These are phyloP conservation scores for Notodonta dromedarius DNA, from an alignment of 2,888 invertebrate genomes.

Conservation along the genomic window DNA sequence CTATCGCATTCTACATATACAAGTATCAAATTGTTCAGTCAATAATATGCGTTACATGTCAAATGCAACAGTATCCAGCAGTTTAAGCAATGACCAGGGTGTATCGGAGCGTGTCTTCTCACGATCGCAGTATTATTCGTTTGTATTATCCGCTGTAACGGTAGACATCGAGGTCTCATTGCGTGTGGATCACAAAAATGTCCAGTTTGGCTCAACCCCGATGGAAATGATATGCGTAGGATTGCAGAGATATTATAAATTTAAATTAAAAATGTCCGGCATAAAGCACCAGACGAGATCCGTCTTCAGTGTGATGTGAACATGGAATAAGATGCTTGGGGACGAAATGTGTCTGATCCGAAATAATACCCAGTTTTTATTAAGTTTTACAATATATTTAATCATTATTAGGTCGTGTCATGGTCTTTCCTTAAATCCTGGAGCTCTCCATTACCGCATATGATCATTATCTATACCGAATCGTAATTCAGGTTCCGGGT, in stretches of 20 bases:
- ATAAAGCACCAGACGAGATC: no score
- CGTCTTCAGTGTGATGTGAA: no score
- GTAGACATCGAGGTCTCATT: slow-evolving; percentile 18
- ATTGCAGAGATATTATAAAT: background rate
- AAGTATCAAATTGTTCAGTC: no score
- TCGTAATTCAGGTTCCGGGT: background rate
- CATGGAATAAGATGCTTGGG: no score
- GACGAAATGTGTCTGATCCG: no score
- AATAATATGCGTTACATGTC: background rate
- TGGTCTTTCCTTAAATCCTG: no score
- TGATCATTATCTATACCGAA: background rate
- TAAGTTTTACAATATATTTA: no score
- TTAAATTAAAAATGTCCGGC: no score
- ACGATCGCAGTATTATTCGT: slow-evolving; percentile 33
- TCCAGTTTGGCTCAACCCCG: background rate
- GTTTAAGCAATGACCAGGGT: slow-evolving; percentile 21
- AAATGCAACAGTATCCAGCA: background rate
- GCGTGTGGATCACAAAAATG: background rate
- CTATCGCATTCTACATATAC: no score
- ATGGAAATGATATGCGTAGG: background rate
- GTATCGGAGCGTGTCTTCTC: slow-evolving; percentile 42
- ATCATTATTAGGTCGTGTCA: background rate
- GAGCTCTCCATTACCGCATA: background rate
- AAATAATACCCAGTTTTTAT: no score
- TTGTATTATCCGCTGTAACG: slow-evolving; percentile 27